Evolutionary conservation across 2,888 invertebrate genomes (phyloP).

Genomic region (Callyntrura sp.): DNA sequence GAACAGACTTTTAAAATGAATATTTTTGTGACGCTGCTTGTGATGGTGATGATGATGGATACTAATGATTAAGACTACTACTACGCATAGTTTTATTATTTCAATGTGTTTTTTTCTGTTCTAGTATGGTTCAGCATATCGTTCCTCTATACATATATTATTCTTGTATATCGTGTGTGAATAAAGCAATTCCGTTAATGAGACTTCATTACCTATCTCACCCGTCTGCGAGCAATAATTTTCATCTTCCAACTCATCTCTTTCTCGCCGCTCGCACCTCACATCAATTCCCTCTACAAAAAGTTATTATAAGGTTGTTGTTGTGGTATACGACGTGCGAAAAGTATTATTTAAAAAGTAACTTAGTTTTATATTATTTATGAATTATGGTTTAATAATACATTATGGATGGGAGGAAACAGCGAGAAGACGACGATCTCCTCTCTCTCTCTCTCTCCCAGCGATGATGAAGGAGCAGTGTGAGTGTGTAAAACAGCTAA

Average conservation of each 20-base stretch:
- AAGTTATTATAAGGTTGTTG: conserved; percentile 46
- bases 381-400: conserved; percentile 67
- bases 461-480: conserved; percentile 23
- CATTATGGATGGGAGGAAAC: conserved; percentile 52
- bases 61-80: conserved; percentile 25
- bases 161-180: conserved; percentile 65
- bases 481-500: background rate
- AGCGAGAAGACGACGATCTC: conserved; percentile 28
- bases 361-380: conserved; percentile 42
- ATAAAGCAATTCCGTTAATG: conserved; percentile 78
- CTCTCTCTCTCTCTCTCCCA: too few relatives aligned
- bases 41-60: conserved; percentile 43
- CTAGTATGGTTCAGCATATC: background rate
- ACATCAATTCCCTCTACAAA: conserved; percentile 5
- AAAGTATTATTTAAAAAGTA: conserved; percentile 72
- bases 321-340: conserved; percentile 69
- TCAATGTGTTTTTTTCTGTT: background rate
- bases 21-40: conserved; percentile 2
- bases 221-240: conserved; percentile 55
- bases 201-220: conserved; percentile 75
- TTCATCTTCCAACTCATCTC: conserved; percentile 12
- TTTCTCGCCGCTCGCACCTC: background rate
- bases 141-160: background rate
- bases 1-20: conserved; percentile 26
- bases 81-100: background rate